Evolutionary conservation across 2,888 invertebrate genomes (phyloP).

Genomic region (Latrodectus hesperus): DNA sequence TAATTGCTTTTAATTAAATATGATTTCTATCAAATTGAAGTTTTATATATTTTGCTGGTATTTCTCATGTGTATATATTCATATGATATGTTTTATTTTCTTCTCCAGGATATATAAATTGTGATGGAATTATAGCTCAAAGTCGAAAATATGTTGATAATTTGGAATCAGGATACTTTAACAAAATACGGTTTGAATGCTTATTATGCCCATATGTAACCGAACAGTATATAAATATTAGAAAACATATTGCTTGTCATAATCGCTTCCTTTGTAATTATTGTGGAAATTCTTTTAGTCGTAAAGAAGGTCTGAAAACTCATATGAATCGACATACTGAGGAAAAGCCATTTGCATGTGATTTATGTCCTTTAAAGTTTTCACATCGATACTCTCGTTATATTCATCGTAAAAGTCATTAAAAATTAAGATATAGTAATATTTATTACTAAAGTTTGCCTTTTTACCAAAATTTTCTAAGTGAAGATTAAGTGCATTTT

Average conservation of each 20-base stretch:
- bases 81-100: too few species aligned
- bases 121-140: not conserved
- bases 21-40: too few species aligned
- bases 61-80: too few species aligned
- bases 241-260: constrained; percentile 28
- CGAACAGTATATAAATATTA: constrained; percentile 23
- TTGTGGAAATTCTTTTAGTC: constrained; percentile 33
- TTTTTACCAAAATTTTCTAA: too few species aligned
- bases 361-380: constrained; percentile 39
- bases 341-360: constrained; percentile 41
- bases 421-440: not conserved
- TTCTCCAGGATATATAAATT: too few species aligned
- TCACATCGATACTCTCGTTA: constrained; percentile 53
- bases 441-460: too few species aligned
- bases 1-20: too few species aligned
- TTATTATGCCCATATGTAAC: constrained; percentile 27
- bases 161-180: constrained; percentile 8
- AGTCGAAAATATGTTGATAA: constrained; percentile 32
- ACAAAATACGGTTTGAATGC: constrained; percentile 37
- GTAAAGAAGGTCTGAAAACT: constrained; percentile 41
- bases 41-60: too few species aligned
- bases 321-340: constrained; percentile 43
- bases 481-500: too few species aligned
- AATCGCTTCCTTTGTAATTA: constrained; percentile 20
- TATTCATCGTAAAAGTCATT: constrained; percentile 52